These are phyloP conservation scores for Ptiloglossa arizonensis DNA, from an alignment of 1,140 invertebrate species.

Conservation along the genomic window DNA sequence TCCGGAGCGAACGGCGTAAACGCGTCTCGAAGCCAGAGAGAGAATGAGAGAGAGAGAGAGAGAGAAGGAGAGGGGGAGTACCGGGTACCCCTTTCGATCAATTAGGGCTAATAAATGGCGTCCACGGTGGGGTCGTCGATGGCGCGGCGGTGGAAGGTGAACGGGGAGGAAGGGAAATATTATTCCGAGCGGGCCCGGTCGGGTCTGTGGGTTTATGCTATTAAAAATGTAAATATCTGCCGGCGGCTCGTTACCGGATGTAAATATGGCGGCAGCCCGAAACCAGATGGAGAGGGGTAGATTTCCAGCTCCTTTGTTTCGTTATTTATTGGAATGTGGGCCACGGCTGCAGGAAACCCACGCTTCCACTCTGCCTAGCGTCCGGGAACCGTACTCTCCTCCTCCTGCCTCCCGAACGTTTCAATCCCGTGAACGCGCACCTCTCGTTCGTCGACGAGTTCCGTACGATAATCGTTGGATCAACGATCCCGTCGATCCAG, in stretches of 20 bases:
- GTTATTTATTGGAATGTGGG: conserved; percentile 78
- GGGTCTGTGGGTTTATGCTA: conserved; percentile 79
- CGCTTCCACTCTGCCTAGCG: conserved; percentile 7
- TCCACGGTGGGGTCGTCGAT: conserved; percentile 63
- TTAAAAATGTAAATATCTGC: conserved; percentile 82
- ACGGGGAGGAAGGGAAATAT: conserved; percentile 66
- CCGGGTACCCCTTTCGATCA: conserved; percentile 75
- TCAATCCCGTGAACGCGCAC: conserved; percentile 52
- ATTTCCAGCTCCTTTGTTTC: conserved; percentile 75
- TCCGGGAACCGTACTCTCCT: neutral
- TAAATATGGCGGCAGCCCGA: conserved; percentile 75
- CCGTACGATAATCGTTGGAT: too few species aligned
- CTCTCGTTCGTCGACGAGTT: too few species aligned
- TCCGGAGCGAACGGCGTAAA: conserved; percentile 57
- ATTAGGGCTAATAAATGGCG: conserved; percentile 81
- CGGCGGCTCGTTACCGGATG: conserved; percentile 81
- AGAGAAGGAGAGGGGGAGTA: neutral
- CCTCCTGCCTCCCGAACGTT: conserved; percentile 32
- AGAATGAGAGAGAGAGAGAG: neutral
- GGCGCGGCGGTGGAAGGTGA: conserved; percentile 52
- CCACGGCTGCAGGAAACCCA: conserved; percentile 54
- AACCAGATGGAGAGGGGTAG: conserved; percentile 64
- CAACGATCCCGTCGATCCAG: too few species aligned
- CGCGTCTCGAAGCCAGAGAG: neutral
- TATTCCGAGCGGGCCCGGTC: conserved; percentile 55